Evolutionary conservation across 2,113 vertebrate species (phyloP), one percentile per base, ranked within the genome.

Genomic region (Actenoides lindsayi): DNA sequence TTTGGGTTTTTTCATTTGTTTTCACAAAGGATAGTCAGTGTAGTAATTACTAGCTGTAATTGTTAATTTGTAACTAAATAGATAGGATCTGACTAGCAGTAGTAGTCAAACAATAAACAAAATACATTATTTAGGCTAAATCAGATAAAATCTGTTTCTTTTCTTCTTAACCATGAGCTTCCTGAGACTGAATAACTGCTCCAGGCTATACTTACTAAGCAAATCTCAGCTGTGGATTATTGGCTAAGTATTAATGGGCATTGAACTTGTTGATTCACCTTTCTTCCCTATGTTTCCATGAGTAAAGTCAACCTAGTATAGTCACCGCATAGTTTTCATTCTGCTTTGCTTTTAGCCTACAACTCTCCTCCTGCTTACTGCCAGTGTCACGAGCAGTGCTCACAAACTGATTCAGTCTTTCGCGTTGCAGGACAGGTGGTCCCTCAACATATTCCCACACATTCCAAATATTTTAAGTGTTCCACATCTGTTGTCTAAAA

Each of bases 351-450:
- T 68, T 28, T 33, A 68, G 41, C 1, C 6, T n/a, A 42, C 4
- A 39, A 39, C 21, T 46, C 21, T 46, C 63, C 54, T 70, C 69
- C 73, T 54, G 71, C 46, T 87, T 68, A 37, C 59, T 65, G 42
- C 51, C 71, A 60, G 53, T 12, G 8, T 24, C 73, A 81, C 31
- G 5, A 94, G 69, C 39, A 65, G 33, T 0, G 27, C 76, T 50
- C 54, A 60, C 84, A 95, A 84, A 82, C 65, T 4, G 9, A 69
- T 46, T 62, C 56, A 68, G 85, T 91, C 90, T 87, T 90, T 80
- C 13, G 31, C 28, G 2, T n/a, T 60, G 81, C 83, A 95, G 93
- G 97, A 97, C 97, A 98, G 97, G 97, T 98, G 97, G 91, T 89
- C 83, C 68, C 68, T 79, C 76, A 68, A 89, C 91, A 96, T 84